These are phyloP conservation scores for Barbus barbus DNA, from an alignment of 2,113 vertebrate species.

Conservation along the genomic window DNA sequence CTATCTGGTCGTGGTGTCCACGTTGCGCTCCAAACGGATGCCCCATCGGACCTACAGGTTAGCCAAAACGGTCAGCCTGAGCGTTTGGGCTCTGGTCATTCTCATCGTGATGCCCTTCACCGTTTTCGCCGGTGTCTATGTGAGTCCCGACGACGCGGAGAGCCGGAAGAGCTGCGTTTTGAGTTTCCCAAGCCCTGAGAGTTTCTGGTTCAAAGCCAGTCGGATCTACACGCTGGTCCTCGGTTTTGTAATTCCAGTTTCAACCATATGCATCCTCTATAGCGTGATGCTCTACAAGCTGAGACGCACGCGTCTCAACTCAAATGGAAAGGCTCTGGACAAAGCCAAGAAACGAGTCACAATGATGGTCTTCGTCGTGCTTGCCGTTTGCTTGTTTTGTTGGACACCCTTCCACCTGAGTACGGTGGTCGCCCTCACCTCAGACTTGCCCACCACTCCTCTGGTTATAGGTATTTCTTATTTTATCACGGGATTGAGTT, in stretches of 20 bases:
- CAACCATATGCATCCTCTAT: conserved; percentile 76
- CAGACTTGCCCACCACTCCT: conserved; percentile 74
- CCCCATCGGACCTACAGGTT: conserved; percentile 68
- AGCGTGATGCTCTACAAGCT: conserved; percentile 73
- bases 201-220: conserved; percentile 78
- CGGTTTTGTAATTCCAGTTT: conserved; percentile 73
- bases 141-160: conserved; percentile 63
- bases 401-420: conserved; percentile 80
- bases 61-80: conserved; percentile 71
- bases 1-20: conserved; percentile 75
- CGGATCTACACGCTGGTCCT: conserved; percentile 74
- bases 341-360: conserved; percentile 78
- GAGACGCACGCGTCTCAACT: conserved; percentile 68
- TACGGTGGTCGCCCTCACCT: conserved; percentile 76
- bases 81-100: conserved; percentile 74
- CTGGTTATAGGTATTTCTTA: conserved; percentile 75
- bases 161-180: conserved; percentile 73
- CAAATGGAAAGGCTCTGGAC: conserved; percentile 73
- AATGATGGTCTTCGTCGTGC: conserved; percentile 76
- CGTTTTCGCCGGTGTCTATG: conserved; percentile 73
- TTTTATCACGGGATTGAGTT: conserved; percentile 79
- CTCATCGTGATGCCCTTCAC: conserved; percentile 74
- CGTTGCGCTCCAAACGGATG: conserved; percentile 66
- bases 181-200: conserved; percentile 75
- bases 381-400: conserved; percentile 78